phyloP scores from a whole-genome alignment of 2,888 invertebrate species.

The Heteromurus nitidus region DNA sequence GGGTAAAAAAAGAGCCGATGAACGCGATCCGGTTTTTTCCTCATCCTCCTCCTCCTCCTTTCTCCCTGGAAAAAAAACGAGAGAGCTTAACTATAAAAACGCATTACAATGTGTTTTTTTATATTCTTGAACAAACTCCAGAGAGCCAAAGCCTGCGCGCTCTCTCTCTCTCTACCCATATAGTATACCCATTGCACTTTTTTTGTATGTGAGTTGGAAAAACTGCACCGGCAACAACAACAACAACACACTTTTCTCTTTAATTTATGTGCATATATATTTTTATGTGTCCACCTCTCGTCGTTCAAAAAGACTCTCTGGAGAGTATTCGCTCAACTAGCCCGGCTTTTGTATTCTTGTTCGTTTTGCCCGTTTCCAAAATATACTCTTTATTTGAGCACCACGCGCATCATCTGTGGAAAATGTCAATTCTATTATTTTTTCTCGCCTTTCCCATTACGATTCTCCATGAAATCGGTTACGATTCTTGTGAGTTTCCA shows the following conservation, averaged over 20 bases:
- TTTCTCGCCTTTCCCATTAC: conserved; percentile 8
- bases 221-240: conserved; percentile 12
- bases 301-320: conserved; percentile 51
- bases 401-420: too few species aligned
- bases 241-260: conserved; percentile 50
- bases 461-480: too few species aligned
- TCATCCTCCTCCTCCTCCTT: too few species aligned
- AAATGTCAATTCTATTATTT: too few species aligned
- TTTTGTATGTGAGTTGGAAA: not conserved
- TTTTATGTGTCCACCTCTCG: conserved; percentile 58
- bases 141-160: conserved; percentile 51
- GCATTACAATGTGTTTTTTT: conserved; percentile 26
- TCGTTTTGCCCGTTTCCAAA: not conserved
- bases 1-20: conserved; percentile 42
- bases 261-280: conserved; percentile 65
- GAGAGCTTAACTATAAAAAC: conserved; percentile 60
- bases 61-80: conserved; percentile 57
- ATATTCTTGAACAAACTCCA: not conserved
- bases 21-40: conserved; percentile 55
- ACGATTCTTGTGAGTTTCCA: too few species aligned
- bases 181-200: too few species aligned
- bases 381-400: too few species aligned
- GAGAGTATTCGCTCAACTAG: conserved; percentile 53
- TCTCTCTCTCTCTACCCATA: too few species aligned
- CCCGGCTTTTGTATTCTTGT: too few species aligned